Evolutionary conservation across 2,113 vertebrate species (phyloP).

Genomic region (Terrapene triunguis): DNA sequence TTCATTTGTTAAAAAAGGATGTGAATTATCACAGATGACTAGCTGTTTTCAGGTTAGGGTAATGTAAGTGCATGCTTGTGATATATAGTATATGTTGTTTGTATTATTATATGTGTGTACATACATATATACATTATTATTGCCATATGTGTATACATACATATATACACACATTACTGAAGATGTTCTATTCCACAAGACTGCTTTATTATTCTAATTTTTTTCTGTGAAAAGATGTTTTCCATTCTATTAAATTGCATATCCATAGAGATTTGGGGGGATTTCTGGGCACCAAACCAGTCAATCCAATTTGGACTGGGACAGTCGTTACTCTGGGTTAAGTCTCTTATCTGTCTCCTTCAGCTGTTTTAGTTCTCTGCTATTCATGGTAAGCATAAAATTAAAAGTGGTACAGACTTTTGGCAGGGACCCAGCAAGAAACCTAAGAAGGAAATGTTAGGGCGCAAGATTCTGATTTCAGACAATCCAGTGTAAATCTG

Average conservation of each 20-base stretch:
- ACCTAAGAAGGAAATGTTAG: constrained; percentile 18
- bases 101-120: background rate
- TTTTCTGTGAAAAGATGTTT: constrained; percentile 20
- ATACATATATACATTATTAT: background rate
- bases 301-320: constrained; percentile 64
- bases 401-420: constrained; percentile 49
- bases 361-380: constrained; percentile 66
- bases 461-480: constrained; percentile 9
- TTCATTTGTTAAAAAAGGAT: background rate
- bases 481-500: background rate
- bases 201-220: constrained; percentile 49
- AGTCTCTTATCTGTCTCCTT: constrained; percentile 71
- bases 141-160: background rate
- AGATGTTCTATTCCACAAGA: constrained; percentile 21
- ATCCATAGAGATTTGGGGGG: constrained; percentile 34
- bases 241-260: constrained; percentile 57
- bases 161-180: background rate
- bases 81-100: background rate
- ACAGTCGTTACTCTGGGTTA: constrained; percentile 43
- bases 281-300: constrained; percentile 68
- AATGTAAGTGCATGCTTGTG: background rate
- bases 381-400: constrained; percentile 53
- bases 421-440: constrained; percentile 31
- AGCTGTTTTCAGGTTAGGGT: background rate
- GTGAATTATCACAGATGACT: background rate